Evolutionary conservation across 2,797 vertebrate genomes (phyloP).

Genomic region (Siniperca undulata): DNA sequence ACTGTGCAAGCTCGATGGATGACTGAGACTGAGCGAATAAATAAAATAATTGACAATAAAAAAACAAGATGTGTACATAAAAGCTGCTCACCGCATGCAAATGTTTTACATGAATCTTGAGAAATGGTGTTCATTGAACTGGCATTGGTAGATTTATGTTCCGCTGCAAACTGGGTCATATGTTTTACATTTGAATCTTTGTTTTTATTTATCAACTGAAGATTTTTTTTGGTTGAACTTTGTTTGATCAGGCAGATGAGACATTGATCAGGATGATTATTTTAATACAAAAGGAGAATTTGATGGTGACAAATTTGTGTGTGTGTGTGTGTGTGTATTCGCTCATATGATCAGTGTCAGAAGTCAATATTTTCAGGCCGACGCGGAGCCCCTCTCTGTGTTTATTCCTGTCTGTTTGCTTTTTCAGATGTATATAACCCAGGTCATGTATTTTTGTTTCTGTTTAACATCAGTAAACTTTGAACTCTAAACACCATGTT

Average conservation of each 20-base stretch:
- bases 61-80: not conserved
- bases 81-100: not conserved
- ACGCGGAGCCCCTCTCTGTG: not conserved
- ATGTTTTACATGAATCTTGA: not conserved
- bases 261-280: too few relatives aligned
- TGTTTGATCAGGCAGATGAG: too few relatives aligned
- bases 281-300: not conserved
- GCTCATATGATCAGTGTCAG: not conserved
- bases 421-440: slow-evolving; percentile 11
- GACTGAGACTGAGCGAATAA: not conserved
- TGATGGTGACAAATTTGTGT: too few relatives aligned
- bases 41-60: not conserved
- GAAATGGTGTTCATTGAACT: not conserved
- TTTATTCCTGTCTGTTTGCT: slow-evolving; percentile 14
- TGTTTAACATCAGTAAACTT: slow-evolving; percentile 7
- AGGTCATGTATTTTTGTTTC: slow-evolving; percentile 25
- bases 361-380: slow-evolving; percentile 7
- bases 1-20: too few relatives aligned
- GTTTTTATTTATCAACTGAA: not conserved
- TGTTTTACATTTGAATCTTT: not conserved
- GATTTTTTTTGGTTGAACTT: not conserved
- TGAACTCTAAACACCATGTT: slow-evolving; percentile 6
- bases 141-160: not conserved
- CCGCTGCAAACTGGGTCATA: slow-evolving; percentile 7
- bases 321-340: not conserved